Base-by-base conservation (phyloP, 2,888 invertebrate species). In the Eristalinus sepulchralis region DNA sequence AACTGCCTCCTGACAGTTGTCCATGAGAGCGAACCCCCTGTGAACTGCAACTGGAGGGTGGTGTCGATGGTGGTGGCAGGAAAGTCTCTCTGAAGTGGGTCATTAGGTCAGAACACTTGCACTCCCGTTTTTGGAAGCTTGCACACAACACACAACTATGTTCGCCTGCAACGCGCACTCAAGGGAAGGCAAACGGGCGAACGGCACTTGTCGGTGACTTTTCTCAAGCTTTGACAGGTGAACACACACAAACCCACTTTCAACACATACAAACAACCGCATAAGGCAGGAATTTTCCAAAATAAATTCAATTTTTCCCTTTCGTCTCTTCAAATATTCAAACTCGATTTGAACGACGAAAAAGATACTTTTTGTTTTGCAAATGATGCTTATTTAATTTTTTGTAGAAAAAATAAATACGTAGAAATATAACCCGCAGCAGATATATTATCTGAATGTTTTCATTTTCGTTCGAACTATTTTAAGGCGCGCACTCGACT, bases 391-490 rank as follows among this genome's bases (percentile, higher is more conserved):
- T 36, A 39, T 13, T 13, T 13, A 5, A 27, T 13, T 13, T 13
- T 77, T 77, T 53, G 59, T 68, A 59, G 47, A 77, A 57, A 57
- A 57, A 57, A 11, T 17, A 47, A 47, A 17, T 17, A 17, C 17
- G 47, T 34, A 24, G 66, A 10, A 66, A 63, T 55, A 36, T 72
- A 39, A 71, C 60, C 53, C 64, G 57, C 64, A 85, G 57, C 64
- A 85, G 77, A 78, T 66, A 22, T 73, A 64, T 83, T 86, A 86
- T 78, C 70, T 86, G 24, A 83, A 83, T 83, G 83, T 83, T 86
- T 83, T 86, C 86, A 86, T 86, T 86, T 86, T 86, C 86, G 86
- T 86, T 86, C 86, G 86, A 79, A 86, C 86, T 86, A 86, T 86
- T 83, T 86, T 86, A 86, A 86, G 83, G 86, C 86, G 86, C 86